Percentiles rank a stretch among this genome's conserved stretches.
These are phyloP conservation scores for Pygmarrhopalites habei DNA, from an alignment of 1,140 invertebrate genomes.

Conservation along the genomic window DNA sequence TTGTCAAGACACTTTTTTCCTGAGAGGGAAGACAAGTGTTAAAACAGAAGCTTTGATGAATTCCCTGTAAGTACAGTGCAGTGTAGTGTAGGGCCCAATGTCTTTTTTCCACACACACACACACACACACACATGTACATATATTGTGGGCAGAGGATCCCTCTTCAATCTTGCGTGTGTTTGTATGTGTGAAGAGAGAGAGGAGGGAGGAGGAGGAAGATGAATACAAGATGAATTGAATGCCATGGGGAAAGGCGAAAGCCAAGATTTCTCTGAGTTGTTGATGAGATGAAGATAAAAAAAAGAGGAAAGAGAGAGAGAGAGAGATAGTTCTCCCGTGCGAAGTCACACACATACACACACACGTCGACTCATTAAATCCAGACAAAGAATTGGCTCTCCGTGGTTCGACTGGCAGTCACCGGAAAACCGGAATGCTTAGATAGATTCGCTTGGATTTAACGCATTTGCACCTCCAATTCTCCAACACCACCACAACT, in stretches of 20 bases:
- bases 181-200: too few species aligned
- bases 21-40: too few species aligned
- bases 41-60: too few species aligned
- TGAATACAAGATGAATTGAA: slow-evolving; percentile 1
- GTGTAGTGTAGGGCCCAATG: too few species aligned
- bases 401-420: slow-evolving; percentile 20
- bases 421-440: slow-evolving; percentile 26
- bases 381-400: slow-evolving; percentile 36
- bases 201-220: slow-evolving; percentile 3
- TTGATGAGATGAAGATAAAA: slow-evolving; percentile 15
- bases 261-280: slow-evolving; percentile 9
- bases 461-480: slow-evolving; percentile 34
- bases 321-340: slow-evolving; percentile 3
- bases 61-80: too few species aligned
- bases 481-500: not conserved
- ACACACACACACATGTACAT: not conserved
- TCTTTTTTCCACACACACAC: not conserved
- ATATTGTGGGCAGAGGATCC: not conserved
- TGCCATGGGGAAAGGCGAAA: not conserved
- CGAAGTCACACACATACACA: slow-evolving; percentile 27
- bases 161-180: too few species aligned
- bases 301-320: too few species aligned
- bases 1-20: too few species aligned
- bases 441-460: slow-evolving; percentile 33
- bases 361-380: slow-evolving; percentile 37